A percentile compares a stretch with the other conserved stretches of the same genome.
Conservation (phyloP, 2,888 invertebrate genomes). For the Platypus cylindrus region DNA sequence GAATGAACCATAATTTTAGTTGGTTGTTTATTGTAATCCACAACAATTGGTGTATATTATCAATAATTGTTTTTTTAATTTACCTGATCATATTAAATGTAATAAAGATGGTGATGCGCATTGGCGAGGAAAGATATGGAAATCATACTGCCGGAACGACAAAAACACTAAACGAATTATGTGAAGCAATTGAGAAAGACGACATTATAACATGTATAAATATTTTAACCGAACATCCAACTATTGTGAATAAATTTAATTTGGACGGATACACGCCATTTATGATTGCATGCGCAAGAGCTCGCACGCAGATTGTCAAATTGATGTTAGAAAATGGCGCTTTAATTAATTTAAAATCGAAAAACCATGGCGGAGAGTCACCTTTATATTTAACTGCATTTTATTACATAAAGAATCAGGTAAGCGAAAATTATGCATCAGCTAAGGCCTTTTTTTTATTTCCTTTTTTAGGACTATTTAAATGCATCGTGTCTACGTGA, state of each 20-base stretch:
- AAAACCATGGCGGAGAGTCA: slow-evolving; percentile 23
- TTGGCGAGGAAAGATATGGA: too few relatives aligned
- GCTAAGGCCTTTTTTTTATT: neutral
- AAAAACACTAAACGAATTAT: too few relatives aligned
- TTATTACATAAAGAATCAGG: slow-evolving; percentile 20
- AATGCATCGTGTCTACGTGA: slow-evolving; percentile 28
- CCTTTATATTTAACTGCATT: slow-evolving; percentile 27
- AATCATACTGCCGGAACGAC: too few relatives aligned
- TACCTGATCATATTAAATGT: too few relatives aligned
- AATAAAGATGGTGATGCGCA: too few relatives aligned
- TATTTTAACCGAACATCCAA: slow-evolving; percentile 19
- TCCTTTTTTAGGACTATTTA: slow-evolving; percentile 13
- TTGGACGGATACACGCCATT: slow-evolving; percentile 22
- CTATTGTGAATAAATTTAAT: slow-evolving; percentile 18
- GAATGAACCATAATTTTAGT: too few relatives aligned
- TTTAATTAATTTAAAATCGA: slow-evolving; percentile 22
- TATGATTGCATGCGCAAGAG: slow-evolving; percentile 25
- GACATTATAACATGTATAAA: slow-evolving; percentile 15
- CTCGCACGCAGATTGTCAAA: slow-evolving; percentile 25
- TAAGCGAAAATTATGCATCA: slow-evolving; percentile 2
- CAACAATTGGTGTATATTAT: too few relatives aligned
- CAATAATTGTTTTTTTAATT: too few relatives aligned
- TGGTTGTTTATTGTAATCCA: too few relatives aligned
- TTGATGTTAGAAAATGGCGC: slow-evolving; percentile 25
- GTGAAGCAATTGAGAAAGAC: slow-evolving; percentile 14